Base-by-base conservation (phyloP, 2,797 vertebrate genomes). In the Chaetodon trifasciatus region DNA sequence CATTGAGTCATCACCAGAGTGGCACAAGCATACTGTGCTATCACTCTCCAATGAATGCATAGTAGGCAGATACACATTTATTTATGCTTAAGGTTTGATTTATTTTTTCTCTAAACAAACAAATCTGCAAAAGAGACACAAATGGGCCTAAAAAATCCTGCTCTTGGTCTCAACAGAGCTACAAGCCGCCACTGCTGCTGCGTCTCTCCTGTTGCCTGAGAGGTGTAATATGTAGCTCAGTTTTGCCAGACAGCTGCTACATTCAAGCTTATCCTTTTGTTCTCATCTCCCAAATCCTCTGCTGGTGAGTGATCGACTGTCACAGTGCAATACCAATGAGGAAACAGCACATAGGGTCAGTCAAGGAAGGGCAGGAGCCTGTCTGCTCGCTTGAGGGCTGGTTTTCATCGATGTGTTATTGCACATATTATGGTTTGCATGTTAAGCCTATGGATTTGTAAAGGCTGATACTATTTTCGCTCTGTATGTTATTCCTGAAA, bases 201-300 rank as follows among this genome's bases (percentile, higher is more conserved):
- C 24, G 28, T 52, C 44, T 61, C 24, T 60, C 32, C 57, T 46
- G 37, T 47, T 57, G 39, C 23, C 65, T 64, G 39, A 70, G 35
- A 62, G 24, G 16, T 57, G 39, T 78, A 49, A 49, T 42, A 28
- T 66, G 55, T 28, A 40, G 47, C 46, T 80, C 40, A n/a, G 65
- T 66, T 47, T 76, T 53, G n/a, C 21, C n/a, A 76, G 56, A 76
- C 42, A 44, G 57, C 47, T 62, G 46, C 23, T 71, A 9, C 28
- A 82, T 58, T 64, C 1, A 0, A 66, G 44, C 42, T 62, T 19
- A 47, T 28, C 28, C 56, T 64, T 74, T 60, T 68, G n/a, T 69
- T 16, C 35, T 69, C 21, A 56, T 61, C 52, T 64, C 23, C 32
- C 16, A 72, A 71, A 71, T 63, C 57, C 50, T 56, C 56, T 46